phyloP scores from a whole-genome alignment of 53 echinoderm and acorn worm genomes.

The Crossaster papposus region DNA sequence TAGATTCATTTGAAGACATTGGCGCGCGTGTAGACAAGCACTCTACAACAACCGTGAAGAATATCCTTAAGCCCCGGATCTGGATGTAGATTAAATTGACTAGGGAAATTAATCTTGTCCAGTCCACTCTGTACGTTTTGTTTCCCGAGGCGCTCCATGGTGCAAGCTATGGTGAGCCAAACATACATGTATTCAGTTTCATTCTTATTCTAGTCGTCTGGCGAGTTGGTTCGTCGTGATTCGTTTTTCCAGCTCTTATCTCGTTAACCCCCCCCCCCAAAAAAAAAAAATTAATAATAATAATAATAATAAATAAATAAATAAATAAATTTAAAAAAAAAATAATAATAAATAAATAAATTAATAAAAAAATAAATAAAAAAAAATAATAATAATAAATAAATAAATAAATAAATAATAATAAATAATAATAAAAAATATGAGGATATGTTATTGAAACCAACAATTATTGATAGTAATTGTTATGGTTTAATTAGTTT shows the following conservation, averaged over 20 bases:
- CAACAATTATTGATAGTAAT: too few relatives aligned
- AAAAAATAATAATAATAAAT: too few relatives aligned
- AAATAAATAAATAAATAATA: too few relatives aligned
- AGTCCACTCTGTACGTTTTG: neutral
- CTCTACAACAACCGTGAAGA: neutral
- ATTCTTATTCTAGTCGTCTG: neutral
- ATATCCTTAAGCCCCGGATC: neutral
- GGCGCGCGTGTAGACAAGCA: neutral
- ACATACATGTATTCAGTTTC: neutral
- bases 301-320: too few relatives aligned
- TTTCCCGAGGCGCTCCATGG: neutral
- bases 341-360: too few relatives aligned
- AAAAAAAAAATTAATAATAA: too few relatives aligned
- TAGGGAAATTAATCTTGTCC: conserved; percentile 6
- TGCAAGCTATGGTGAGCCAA: neutral
- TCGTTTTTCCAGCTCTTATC: neutral
- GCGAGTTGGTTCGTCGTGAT: neutral
- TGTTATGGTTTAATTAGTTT: too few relatives aligned
- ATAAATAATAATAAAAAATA: too few relatives aligned
- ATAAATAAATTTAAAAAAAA: too few relatives aligned
- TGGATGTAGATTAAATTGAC: conserved; percentile 6
- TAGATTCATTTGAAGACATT: neutral
- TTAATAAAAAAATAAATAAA: too few relatives aligned
- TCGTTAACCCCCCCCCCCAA: too few relatives aligned
- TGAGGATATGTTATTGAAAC: too few relatives aligned